Base-by-base conservation (phyloP, 2,113 vertebrate genomes). In the Xiphorhynchus elegans region DNA sequence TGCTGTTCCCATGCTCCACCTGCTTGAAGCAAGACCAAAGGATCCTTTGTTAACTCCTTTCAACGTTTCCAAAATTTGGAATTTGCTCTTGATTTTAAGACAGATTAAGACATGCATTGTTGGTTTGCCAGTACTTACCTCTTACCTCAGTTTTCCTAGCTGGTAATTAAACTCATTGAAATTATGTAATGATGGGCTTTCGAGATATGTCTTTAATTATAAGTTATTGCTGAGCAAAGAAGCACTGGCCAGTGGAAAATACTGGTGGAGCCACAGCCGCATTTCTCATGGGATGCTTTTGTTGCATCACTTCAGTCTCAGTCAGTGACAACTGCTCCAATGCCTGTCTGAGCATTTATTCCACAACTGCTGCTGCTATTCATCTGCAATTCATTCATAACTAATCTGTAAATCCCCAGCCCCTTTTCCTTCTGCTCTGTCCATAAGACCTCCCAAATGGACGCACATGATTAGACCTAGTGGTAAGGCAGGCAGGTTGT, bases 171-270 rank as follows among this genome's bases (percentile, higher is more conserved):
- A 74, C 72, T 89, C 9, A 33, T 13, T 60, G 62, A 91, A 82
- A 73, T 47, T 21, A 25, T 50, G 29, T 75, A 62, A 94, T 59
- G 46, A 50, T 90, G 39, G 50, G 31, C 39, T 85, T 90, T 68
- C 52, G 89, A 86, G 64, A 58, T 33, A 8, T 73, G 11, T 33
- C 60, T 77, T 88, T 68, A 82, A 29, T 67, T 23, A 49, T 70
- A 18, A 59, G 59, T 70, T 89, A 67, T 87, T 95, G 64, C 75
- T 91, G 60, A 95, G 40, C 84, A 69, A 91, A 63, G n/a, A 60
- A 89, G 56, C 20, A 15, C 14, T 83, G 79, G 26, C 62, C 60
- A 87, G 67, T 42, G 59, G 42, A 84, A 96, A 82, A 89, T n/a
- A 19, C 60, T 90, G 81, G 62, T 90, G 46, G 74, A 93, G 17